Evolutionary conservation across 2,113 vertebrate genomes (phyloP).

Genomic region (Zapornia atra): DNA sequence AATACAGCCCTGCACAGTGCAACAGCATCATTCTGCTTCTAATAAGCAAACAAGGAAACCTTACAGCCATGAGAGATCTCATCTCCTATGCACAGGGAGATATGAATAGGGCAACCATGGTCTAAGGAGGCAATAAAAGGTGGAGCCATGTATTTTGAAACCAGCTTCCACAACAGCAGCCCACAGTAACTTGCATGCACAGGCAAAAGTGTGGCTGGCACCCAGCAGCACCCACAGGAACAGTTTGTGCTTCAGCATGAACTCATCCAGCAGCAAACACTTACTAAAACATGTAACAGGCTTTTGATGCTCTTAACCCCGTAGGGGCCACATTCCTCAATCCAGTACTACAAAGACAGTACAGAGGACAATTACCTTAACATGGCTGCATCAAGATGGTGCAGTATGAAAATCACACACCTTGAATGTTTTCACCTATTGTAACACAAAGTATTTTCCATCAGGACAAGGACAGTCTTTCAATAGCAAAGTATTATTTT

Average conservation of each 20-base stretch:
- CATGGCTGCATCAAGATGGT: not conserved
- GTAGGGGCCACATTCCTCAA: not conserved
- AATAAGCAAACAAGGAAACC: not conserved
- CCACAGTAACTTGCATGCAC: fast-evolving
- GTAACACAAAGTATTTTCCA: not conserved
- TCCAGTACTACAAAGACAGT: fast-evolving
- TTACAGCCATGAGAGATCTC: not conserved
- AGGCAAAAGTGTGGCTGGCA: fast-evolving
- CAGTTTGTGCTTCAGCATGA: not conserved
- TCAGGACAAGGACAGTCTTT: not conserved
- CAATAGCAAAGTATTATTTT: not conserved
- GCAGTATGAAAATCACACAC: not conserved
- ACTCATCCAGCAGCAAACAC: not conserved
- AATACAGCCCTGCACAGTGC: not conserved
- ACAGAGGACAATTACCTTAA: not conserved
- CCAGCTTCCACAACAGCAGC: not conserved
- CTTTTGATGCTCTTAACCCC: not conserved
- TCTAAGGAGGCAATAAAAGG: not conserved
- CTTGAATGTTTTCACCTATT: not conserved
- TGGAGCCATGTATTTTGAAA: not conserved
- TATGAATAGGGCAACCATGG: not conserved
- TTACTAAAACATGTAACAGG: not conserved
- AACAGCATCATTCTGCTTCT: not conserved
- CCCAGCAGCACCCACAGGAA: fast-evolving
- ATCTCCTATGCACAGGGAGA: not conserved